These are phyloP conservation scores for Chalcis sispes DNA, from an alignment of 2,888 invertebrate genomes.

Conservation along the genomic window DNA sequence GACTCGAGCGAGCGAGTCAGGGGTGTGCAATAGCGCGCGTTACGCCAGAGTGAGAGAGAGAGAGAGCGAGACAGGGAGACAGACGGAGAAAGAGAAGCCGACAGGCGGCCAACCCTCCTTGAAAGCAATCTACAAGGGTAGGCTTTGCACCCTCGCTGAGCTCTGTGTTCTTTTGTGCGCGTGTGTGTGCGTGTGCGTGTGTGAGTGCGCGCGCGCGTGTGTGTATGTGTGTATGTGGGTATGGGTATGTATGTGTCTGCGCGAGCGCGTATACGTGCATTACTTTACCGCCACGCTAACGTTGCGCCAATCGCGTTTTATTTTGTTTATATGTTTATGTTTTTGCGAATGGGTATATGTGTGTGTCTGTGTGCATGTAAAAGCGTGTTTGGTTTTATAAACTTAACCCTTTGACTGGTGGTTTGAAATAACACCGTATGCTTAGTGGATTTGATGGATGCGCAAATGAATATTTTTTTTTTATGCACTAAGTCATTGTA, in stretches of 20 bases:
- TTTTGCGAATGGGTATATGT: not conserved
- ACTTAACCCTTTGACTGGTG: too few species aligned
- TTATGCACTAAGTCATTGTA: too few species aligned
- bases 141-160: conserved; percentile 67
- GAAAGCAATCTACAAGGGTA: conserved; percentile 71
- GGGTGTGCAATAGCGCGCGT: conserved; percentile 71
- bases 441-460: too few species aligned
- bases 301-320: not conserved
- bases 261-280: not conserved
- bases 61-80: not conserved
- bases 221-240: not conserved
- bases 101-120: conserved; percentile 69
- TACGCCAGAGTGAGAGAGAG: not conserved
- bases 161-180: conserved; percentile 14
- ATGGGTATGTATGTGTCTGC: not conserved
- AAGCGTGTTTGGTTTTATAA: not conserved
- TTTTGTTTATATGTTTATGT: too few species aligned
- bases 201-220: too few species aligned
- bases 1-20: conserved; percentile 72
- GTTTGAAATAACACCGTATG: too few species aligned
- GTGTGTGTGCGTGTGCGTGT: not conserved
- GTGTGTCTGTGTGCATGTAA: not conserved
- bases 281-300: not conserved
- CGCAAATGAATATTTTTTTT: too few species aligned
- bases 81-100: not conserved